A percentile compares a stretch with the other conserved stretches of the same genome.
These are phyloP conservation scores for Zaprionus lachaisei DNA, from an alignment of 1,140 invertebrate genomes.

Conservation along the genomic window DNA sequence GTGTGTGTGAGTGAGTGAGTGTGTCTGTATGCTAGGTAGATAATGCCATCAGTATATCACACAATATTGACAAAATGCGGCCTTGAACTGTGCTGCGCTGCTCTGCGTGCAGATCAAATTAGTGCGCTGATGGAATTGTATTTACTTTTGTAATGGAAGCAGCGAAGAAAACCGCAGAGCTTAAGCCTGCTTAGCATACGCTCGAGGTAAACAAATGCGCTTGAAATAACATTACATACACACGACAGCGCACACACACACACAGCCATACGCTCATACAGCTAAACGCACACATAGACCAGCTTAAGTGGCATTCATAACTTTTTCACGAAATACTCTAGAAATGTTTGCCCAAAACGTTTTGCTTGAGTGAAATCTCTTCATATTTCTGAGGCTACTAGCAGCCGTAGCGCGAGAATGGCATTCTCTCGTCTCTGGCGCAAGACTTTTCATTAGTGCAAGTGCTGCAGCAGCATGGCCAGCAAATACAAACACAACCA, in stretches of 20 bases:
- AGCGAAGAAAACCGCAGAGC: neutral
- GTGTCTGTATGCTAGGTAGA: constrained; percentile 43
- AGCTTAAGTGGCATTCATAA: constrained; percentile 20
- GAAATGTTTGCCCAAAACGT: neutral
- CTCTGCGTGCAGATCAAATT: constrained; percentile 14
- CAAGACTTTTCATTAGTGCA: constrained; percentile 78
- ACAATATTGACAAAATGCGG: constrained; percentile 33
- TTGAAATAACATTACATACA: neutral
- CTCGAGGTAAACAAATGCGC: neutral
- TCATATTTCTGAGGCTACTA: constrained; percentile 15
- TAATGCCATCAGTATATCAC: constrained; percentile 65
- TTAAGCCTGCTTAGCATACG: constrained; percentile 8
- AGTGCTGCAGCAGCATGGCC: constrained; percentile 57
- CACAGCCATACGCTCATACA: neutral
- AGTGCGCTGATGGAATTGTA: constrained; percentile 11
- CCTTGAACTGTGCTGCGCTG: constrained; percentile 36
- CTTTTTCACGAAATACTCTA: constrained; percentile 5
- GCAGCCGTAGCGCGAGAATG: neutral
- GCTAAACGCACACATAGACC: neutral
- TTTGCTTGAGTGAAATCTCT: constrained; percentile 16
- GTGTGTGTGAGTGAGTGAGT: constrained; percentile 4
- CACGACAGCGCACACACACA: neutral
- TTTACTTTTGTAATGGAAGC: constrained; percentile 14
- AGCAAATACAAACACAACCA: constrained; percentile 34
- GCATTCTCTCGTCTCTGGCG: constrained; percentile 9